phyloP scores from a whole-genome alignment of 2,113 vertebrate genomes.

The Bufo bufo region DNA sequence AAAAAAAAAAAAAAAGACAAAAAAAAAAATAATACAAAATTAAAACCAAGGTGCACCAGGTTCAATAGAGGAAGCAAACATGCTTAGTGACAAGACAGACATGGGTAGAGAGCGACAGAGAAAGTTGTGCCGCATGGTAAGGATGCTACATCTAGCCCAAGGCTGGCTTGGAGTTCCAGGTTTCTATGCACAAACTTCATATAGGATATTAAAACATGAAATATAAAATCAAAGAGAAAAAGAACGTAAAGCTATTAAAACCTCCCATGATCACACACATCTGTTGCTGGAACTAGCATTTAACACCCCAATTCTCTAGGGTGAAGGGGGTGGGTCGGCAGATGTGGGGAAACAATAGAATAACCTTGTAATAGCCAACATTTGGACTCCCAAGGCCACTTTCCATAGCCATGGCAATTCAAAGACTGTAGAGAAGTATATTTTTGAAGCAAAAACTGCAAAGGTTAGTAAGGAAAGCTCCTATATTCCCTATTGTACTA shows the following conservation, averaged over 20 bases:
- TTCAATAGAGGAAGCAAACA: neutral
- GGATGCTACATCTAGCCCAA: no score
- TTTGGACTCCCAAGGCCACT: neutral
- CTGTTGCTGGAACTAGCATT: no score
- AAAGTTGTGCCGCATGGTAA: neutral
- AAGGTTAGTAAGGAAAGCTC: no score
- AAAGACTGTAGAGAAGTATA: no score
- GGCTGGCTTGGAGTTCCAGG: no score
- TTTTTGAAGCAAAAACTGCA: no score
- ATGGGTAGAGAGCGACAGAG: neutral
- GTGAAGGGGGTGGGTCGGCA: neutral
- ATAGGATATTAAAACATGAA: no score
- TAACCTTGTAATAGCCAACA: neutral
- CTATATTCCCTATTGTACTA: no score
- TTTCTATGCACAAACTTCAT: no score
- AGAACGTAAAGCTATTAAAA: no score
- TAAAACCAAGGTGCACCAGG: neutral
- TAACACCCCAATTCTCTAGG: neutral
- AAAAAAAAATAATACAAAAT: neutral
- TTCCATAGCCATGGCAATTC: neutral
- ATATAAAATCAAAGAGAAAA: no score
- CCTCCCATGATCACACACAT: no score
- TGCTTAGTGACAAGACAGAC: neutral
- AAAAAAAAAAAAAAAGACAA: conserved; percentile 6
- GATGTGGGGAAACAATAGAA: neutral